Percentiles rank a stretch among this genome's conserved stretches.
Conservation (phyloP, 2,113 vertebrate genomes). For the Picathartes gymnocephalus region DNA sequence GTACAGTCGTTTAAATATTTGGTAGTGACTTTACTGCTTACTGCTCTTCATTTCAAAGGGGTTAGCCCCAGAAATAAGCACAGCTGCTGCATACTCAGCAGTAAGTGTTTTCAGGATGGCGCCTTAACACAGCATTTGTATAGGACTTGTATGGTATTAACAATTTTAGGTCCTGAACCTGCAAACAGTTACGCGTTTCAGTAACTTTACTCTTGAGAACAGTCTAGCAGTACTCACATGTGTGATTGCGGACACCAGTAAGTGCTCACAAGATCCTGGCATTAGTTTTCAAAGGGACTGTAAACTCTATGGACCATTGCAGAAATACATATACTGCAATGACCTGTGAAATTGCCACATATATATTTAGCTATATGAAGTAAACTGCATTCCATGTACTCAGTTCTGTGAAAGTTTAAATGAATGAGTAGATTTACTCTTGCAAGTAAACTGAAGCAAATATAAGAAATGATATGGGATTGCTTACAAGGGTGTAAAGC, state of each 20-base stretch:
- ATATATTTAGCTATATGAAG: not conserved
- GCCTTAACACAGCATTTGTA: conserved; percentile 14
- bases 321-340: not conserved
- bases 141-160: not conserved
- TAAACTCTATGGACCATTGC: conserved; percentile 26
- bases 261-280: not conserved
- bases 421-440: not conserved
- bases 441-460: not conserved
- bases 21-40: not conserved
- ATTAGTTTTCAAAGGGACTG: conserved; percentile 46
- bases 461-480: rapidly evolving
- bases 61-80: not conserved
- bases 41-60: conserved; percentile 21
- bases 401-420: not conserved
- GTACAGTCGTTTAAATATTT: not conserved
- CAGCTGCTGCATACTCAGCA: not conserved
- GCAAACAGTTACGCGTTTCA: not conserved
- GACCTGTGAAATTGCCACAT: conserved; percentile 36
- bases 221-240: not conserved
- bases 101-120: conserved; percentile 7
- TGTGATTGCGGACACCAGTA: not conserved
- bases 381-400: not conserved
- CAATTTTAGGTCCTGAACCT: conserved; percentile 36
- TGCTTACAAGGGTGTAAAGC: not conserved
- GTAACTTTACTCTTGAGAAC: conserved; percentile 41